Evolutionary conservation across 2,113 vertebrate genomes (phyloP), one percentile per base, ranked within the genome.

Genomic region (Porphyrio hochstetteri): DNA sequence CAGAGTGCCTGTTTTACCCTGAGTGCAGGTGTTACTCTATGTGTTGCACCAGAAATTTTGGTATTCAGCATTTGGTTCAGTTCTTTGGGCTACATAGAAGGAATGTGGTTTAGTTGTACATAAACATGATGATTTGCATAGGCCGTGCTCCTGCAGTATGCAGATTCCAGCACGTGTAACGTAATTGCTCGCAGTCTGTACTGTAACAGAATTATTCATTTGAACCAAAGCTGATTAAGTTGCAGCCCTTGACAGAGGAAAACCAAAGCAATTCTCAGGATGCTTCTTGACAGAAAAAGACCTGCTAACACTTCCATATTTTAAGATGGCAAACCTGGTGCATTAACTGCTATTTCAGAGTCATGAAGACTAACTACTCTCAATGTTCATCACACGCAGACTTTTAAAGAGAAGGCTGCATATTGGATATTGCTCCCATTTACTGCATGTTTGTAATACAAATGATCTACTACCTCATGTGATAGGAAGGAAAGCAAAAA

Each of bases 11-110:
- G 90, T 72, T 95, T 85, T 91, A 65, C 40, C 31, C 29, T 23
- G 21, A 55, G 8, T 77, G 60, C 87, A 82, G 93, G 82, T 92
- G 92, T 74, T 90, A 53, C 33, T 75, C 94, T 90, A 92, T 94
- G 92, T 97, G 93, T 80, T 86, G 52, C 52, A 77, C 59, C 36
- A 88, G 82, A 92, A 90, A 25, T 91, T 61, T 6, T 6, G 16
- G 36, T 88, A 76, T 79, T 94, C 67, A 86, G 52, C 46, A 21
- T 55, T 91, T 93, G 75, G 71, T 46, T 88, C 33, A 31, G 46
- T 48, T 82, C 68, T 87, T 74, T 86, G 71, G 71, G 55, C 36
- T 91, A 18, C 46, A 28, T n/a, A 76, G 40, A 92, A 88, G 44
- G 52, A 82, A 81, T 13, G 19, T 53, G 33, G 75, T 84, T 91